Evolutionary conservation across 2,113 vertebrate species (phyloP), one percentile per base, ranked within the genome.

Genomic region (Athene noctua): DNA sequence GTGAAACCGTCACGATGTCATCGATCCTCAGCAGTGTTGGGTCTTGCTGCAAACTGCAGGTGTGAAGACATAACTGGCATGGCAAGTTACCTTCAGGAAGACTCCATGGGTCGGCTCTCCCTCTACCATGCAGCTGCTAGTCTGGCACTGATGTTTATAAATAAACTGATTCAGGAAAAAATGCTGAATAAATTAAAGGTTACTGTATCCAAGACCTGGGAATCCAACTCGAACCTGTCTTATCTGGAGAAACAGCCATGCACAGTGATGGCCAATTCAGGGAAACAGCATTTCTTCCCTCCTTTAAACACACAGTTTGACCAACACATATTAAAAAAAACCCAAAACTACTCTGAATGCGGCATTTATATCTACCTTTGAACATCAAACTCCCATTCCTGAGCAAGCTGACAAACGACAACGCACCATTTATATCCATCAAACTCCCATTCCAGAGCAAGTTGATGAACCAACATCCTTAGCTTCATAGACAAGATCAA

Each of bases 21-120:
- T 23, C 0, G 0, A 10, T 29, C 23, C 47, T 44, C 47, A 81
- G 23, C 40, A 57, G 18, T 6, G 52, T 0, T 44, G 74, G 38
- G 32, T 14, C 92, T 62, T 81, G 51, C 34, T 5, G 3, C 12
- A 59, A 61, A 36, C 0, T 58, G 63, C 23, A 44, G n/a, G 11
- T 59, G 22, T 40, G 83, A 65, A 78, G 83, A 14, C 1, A 1
- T 15, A 44, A 34, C 22, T 21, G 46, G 46, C 30, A 12, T 25
- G 68, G 19, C 44, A 83, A 13, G 30, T 65, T 75, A 54, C 30
- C 42, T 32, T 59, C 23, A 88, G 73, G 40, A 79, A 80, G 42
- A 34, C 17, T 59, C 55, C 36, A 19, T 0, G 2, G 36, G 59
- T 38, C 59, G 55, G 29, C 4, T 68, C 8, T 87, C 13, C 20